Percentiles rank a stretch among this genome's conserved stretches.
Evolutionary conservation across 2,888 invertebrate species (phyloP).

Genomic region (Thymelicus lineola): DNA sequence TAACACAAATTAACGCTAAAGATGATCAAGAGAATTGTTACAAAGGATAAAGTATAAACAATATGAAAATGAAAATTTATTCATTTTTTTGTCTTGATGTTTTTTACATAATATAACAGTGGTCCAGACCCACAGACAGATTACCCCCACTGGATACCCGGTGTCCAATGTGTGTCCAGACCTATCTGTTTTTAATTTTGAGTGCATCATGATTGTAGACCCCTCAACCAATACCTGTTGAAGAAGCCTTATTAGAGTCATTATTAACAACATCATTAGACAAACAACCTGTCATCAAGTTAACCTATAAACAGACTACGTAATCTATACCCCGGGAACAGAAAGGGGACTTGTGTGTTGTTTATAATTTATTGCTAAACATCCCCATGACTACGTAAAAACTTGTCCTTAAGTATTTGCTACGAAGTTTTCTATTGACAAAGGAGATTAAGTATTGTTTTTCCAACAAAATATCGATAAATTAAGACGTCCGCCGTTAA

Average conservation of each 20-base stretch:
- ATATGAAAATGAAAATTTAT: too few relatives aligned
- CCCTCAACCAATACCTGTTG: too few relatives aligned
- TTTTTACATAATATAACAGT: too few relatives aligned
- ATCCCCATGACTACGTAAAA: conserved; percentile 35
- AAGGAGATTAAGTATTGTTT: conserved; percentile 22
- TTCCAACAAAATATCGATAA: conserved; percentile 5
- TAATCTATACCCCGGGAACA: conserved; percentile 34
- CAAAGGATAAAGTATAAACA: too few relatives aligned
- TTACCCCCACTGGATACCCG: too few relatives aligned
- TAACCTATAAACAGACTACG: conserved; percentile 17
- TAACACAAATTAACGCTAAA: neutral
- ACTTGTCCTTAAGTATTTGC: conserved; percentile 22
- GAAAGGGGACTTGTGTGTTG: conserved; percentile 66
- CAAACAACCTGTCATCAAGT: conserved; percentile 4
- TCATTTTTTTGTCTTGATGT: too few relatives aligned
- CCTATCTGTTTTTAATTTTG: too few relatives aligned
- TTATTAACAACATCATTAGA: conserved; percentile 3
- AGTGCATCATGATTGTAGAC: too few relatives aligned
- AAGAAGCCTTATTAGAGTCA: neutral
- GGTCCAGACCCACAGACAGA: too few relatives aligned
- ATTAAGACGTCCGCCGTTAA: neutral
- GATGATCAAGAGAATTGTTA: too few relatives aligned
- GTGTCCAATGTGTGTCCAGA: too few relatives aligned
- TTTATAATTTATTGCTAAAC: conserved; percentile 65
- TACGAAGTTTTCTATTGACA: conserved; percentile 23